These are phyloP conservation scores for Holcopasites calliopsidis DNA, from an alignment of 1,140 invertebrate genomes.

Conservation along the genomic window DNA sequence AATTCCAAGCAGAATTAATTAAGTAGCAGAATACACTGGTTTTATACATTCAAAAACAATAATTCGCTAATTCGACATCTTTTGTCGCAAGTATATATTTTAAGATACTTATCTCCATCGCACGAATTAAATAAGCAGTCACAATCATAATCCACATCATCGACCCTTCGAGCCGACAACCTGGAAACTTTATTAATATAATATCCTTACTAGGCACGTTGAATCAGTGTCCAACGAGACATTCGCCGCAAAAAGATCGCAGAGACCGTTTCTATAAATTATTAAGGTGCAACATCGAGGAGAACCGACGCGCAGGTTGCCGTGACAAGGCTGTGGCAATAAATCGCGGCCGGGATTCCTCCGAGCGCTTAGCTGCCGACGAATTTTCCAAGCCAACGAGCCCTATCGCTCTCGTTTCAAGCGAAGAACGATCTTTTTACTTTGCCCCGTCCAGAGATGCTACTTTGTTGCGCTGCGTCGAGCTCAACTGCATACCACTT, in stretches of 20 bases:
- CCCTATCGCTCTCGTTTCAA: conserved; percentile 16
- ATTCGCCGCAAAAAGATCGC: conserved; percentile 4
- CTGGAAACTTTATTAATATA: too few relatives aligned
- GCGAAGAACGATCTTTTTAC: not conserved
- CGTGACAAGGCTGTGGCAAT: not conserved
- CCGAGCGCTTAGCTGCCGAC: conserved; percentile 1
- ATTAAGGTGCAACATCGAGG: conserved; percentile 2
- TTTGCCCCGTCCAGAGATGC: not conserved
- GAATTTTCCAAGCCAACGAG: conserved; percentile 19
- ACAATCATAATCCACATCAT: too few relatives aligned
- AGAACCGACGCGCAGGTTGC: conserved; percentile 13
- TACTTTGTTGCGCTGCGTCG: conserved; percentile 4
- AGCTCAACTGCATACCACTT: not conserved
- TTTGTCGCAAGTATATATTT: too few relatives aligned
- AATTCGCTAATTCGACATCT: too few relatives aligned
- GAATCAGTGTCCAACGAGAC: too few relatives aligned
- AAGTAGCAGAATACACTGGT: too few relatives aligned
- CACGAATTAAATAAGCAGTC: too few relatives aligned
- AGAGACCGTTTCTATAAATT: conserved; percentile 23
- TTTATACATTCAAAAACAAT: too few relatives aligned
- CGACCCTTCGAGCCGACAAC: too few relatives aligned
- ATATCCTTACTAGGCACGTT: too few relatives aligned
- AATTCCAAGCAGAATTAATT: too few relatives aligned
- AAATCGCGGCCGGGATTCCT: conserved; percentile 6
- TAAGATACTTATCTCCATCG: too few relatives aligned